Conservation (phyloP, 1,140 invertebrate species). For the Leptoteleia sp. region DNA sequence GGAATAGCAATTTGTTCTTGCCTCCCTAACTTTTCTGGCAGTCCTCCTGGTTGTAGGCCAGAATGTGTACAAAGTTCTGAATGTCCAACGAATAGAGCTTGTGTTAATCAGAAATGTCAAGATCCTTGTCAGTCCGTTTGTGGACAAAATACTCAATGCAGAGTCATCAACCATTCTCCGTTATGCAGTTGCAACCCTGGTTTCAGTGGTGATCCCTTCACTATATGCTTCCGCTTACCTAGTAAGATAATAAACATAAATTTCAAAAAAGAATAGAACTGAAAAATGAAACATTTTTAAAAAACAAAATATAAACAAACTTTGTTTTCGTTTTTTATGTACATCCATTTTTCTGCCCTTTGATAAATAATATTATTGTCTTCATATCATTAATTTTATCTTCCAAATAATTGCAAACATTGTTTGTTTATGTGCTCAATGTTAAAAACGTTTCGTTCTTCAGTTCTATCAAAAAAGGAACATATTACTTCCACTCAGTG, state of each 20-base stretch:
- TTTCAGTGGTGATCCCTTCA: constrained; percentile 82
- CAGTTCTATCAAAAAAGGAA: constrained; percentile 82
- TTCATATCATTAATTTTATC: too few relatives aligned
- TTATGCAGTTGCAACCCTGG: constrained; percentile 82
- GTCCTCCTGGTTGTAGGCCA: constrained; percentile 80
- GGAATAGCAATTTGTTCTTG: constrained; percentile 84
- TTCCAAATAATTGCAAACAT: constrained; percentile 75
- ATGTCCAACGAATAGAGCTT: constrained; percentile 81
- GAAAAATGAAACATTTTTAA: too few relatives aligned
- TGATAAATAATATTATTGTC: too few relatives aligned
- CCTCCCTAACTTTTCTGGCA: constrained; percentile 76
- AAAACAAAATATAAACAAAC: too few relatives aligned
- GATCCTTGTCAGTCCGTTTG: constrained; percentile 83
- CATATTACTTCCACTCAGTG: too few relatives aligned
- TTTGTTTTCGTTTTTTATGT: too few relatives aligned
- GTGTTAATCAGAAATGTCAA: constrained; percentile 82
- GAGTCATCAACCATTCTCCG: constrained; percentile 82
- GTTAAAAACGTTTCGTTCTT: too few relatives aligned
- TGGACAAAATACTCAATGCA: constrained; percentile 82
- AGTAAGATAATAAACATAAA: too few relatives aligned
- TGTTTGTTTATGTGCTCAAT: too few relatives aligned
- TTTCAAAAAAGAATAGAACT: too few relatives aligned
- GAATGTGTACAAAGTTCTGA: constrained; percentile 83
- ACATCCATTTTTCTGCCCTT: too few relatives aligned
- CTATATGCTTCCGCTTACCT: constrained; percentile 73